Conservation (phyloP, 2,888 invertebrate genomes). For the Macropis europaea region DNA sequence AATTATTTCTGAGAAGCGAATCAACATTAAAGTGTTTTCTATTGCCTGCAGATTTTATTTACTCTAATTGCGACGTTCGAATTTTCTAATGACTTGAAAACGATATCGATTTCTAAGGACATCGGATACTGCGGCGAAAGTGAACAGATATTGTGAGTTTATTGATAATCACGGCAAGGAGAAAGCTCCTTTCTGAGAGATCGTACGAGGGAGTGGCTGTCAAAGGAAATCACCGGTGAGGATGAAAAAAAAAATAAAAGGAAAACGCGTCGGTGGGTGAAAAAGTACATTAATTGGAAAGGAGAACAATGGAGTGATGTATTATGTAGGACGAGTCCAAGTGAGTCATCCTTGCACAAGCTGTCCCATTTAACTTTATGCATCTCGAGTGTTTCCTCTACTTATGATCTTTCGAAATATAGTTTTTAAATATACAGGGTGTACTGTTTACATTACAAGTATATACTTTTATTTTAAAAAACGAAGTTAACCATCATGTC, state of each 20-base stretch:
- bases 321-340: neutral
- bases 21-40: too few relatives aligned
- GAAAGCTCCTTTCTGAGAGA: slow-evolving; percentile 11
- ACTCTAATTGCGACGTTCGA: neutral
- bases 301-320: slow-evolving; percentile 32
- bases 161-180: neutral
- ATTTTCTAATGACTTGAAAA: neutral
- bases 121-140: neutral
- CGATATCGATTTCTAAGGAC: neutral
- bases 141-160: neutral
- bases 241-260: neutral
- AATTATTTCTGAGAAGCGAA: too few relatives aligned
- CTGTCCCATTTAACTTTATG: neutral
- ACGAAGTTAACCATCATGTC: too few relatives aligned
- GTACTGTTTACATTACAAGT: too few relatives aligned
- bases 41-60: too few relatives aligned
- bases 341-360: slow-evolving; percentile 29
- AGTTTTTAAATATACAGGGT: too few relatives aligned
- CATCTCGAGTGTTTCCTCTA: too few relatives aligned
- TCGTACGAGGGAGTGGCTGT: neutral
- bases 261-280: neutral
- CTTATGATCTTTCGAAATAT: too few relatives aligned
- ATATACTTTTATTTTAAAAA: too few relatives aligned
- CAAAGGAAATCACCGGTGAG: slow-evolving; percentile 10
- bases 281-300: slow-evolving; percentile 28